Percentiles rank a stretch among this genome's conserved stretches.
These are phyloP conservation scores for Caenorhabditis latens DNA, from an alignment of 1,140 invertebrate genomes.

Conservation along the genomic window DNA sequence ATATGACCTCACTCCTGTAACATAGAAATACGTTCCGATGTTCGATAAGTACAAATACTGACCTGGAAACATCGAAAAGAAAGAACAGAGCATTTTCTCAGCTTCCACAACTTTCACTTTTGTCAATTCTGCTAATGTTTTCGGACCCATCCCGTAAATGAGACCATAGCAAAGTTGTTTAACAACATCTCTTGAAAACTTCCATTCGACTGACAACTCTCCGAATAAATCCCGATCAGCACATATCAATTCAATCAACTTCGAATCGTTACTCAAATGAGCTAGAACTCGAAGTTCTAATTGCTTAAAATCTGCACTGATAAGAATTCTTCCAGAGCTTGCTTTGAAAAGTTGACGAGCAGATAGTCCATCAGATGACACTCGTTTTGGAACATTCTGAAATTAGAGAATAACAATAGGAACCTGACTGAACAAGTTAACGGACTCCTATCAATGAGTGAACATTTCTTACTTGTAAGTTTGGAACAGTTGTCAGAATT, in stretches of 20 bases:
- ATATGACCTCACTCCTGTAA: slow-evolving; percentile 81
- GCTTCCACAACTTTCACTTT: slow-evolving; percentile 87
- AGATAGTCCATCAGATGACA: slow-evolving; percentile 79
- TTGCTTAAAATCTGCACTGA: slow-evolving; percentile 96
- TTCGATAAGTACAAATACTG: slow-evolving; percentile 30
- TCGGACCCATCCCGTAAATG: slow-evolving; percentile 95
- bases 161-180: slow-evolving; percentile 90
- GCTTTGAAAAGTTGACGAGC: slow-evolving; percentile 72
- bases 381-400: slow-evolving; percentile 86
- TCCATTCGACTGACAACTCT: slow-evolving; percentile 47
- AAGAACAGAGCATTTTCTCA: slow-evolving; percentile 85
- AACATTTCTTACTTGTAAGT: slow-evolving; percentile 81
- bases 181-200: slow-evolving; percentile 24
- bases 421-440: too few species aligned
- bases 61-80: slow-evolving; percentile 87
- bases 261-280: slow-evolving; percentile 86
- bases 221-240: slow-evolving; percentile 49
- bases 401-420: background rate
- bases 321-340: slow-evolving; percentile 80
- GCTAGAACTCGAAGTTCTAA: slow-evolving; percentile 92
- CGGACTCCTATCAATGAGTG: too few species aligned
- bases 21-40: background rate
- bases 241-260: slow-evolving; percentile 64
- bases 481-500: slow-evolving; percentile 91
- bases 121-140: slow-evolving; percentile 86